Conservation (phyloP, 92 coral and sea anemone genomes). For the Porites lobata region DNA sequence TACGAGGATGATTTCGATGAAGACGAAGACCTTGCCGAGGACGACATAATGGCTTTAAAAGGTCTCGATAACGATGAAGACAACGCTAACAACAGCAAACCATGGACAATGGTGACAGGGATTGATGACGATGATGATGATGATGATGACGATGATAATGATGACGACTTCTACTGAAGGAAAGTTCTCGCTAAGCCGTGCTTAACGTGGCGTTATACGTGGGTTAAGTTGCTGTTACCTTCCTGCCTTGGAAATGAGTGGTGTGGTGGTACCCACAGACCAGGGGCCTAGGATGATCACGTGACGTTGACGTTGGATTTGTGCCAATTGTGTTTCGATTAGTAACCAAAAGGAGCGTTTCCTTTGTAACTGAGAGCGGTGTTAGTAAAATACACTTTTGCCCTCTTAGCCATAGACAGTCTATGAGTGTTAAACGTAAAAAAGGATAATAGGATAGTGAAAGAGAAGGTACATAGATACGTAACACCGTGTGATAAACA, state of each 20-base stretch:
- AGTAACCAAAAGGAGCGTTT: background rate
- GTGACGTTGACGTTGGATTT: background rate
- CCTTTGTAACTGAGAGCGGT: background rate
- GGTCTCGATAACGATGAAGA: conserved; percentile 60
- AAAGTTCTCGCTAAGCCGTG: background rate
- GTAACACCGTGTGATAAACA: no score
- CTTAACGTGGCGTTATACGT: background rate
- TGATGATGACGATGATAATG: conserved; percentile 44
- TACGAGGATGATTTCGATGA: conserved; percentile 94
- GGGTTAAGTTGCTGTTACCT: background rate
- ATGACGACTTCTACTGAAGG: conserved; percentile 35
- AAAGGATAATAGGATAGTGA: background rate
- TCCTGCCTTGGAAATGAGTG: no score
- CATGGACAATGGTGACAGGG: conserved; percentile 86
- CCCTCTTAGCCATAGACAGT: no score
- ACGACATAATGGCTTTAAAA: conserved; percentile 77
- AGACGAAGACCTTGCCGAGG: conserved; percentile 87
- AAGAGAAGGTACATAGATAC: background rate
- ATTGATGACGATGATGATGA: conserved; percentile 74
- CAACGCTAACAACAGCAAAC: conserved; percentile 52
- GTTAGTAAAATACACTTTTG: no score
- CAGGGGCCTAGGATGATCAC: background rate
- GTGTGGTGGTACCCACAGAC: background rate
- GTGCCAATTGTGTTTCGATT: background rate
- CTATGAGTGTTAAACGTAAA: background rate